Evolutionary conservation across 2,888 invertebrate species (phyloP).

Genomic region (Candidula unifasciata): DNA sequence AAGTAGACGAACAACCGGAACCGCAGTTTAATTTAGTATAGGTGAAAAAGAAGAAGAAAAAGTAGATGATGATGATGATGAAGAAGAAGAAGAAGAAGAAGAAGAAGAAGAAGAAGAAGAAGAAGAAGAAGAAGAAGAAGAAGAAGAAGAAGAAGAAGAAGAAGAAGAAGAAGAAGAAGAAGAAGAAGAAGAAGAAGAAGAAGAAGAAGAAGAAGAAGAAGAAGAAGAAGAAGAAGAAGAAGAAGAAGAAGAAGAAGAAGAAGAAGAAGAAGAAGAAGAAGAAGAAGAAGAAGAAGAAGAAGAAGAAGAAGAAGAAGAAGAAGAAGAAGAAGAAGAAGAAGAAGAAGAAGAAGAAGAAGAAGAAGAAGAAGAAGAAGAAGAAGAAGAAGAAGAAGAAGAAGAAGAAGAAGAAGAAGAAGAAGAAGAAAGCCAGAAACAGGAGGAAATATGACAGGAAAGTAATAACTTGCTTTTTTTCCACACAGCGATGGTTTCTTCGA

Average conservation of each 20-base stretch:
- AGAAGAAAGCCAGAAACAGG: too few relatives aligned
- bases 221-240: background rate
- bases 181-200: background rate
- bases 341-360: conserved; percentile 35
- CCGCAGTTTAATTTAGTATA: too few relatives aligned
- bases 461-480: too few relatives aligned
- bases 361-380: conserved; percentile 48
- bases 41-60: too few relatives aligned
- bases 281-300: conserved; percentile 22
- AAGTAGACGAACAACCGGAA: too few relatives aligned
- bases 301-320: conserved; percentile 37
- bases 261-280: background rate
- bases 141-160: background rate
- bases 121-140: conserved; percentile 15
- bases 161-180: background rate
- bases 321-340: conserved; percentile 12
- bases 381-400: conserved; percentile 26
- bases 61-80: too few relatives aligned
- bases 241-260: background rate
- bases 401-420: background rate
- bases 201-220: conserved; percentile 7
- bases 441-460: too few relatives aligned
- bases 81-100: background rate
- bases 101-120: conserved; percentile 25
- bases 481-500: too few relatives aligned